phyloP scores from a whole-genome alignment of 2,797 vertebrate species.

The Micrastur ruficollis region DNA sequence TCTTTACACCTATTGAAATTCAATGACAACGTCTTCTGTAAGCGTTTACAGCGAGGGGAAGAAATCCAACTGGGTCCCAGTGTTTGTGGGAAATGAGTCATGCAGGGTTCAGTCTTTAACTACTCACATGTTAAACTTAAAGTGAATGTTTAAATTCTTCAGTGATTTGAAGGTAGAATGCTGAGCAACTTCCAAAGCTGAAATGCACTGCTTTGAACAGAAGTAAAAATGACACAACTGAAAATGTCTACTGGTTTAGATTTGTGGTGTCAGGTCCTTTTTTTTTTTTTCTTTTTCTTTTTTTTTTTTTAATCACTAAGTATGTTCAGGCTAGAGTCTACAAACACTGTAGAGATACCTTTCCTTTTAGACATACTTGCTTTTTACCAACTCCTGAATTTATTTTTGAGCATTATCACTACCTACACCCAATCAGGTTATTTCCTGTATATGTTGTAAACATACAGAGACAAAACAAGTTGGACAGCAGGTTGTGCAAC shows the following conservation, averaged over 20 bases:
- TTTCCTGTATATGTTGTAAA: neutral
- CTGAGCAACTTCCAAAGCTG: neutral
- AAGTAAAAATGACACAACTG: neutral
- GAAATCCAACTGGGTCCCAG: neutral
- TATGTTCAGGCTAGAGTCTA: neutral
- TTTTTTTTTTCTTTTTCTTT: neutral
- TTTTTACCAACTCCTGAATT: neutral
- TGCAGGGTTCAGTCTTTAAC: neutral
- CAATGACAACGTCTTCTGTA: neutral
- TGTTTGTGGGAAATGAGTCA: neutral
- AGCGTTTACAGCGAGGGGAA: accelerated
- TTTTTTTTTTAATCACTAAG: neutral
- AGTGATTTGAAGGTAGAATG: neutral
- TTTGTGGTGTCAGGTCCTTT: neutral
- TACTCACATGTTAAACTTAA: neutral
- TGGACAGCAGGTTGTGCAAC: neutral
- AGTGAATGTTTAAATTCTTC: neutral
- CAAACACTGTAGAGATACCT: neutral
- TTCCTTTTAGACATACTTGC: neutral
- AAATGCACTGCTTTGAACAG: neutral
- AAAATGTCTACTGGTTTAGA: neutral
- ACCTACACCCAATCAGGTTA: neutral
- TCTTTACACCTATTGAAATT: neutral
- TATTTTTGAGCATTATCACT: neutral
- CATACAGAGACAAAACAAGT: neutral